Base-by-base conservation (phyloP, 1,140 invertebrate genomes). In the Zaprionus inermis region DNA sequence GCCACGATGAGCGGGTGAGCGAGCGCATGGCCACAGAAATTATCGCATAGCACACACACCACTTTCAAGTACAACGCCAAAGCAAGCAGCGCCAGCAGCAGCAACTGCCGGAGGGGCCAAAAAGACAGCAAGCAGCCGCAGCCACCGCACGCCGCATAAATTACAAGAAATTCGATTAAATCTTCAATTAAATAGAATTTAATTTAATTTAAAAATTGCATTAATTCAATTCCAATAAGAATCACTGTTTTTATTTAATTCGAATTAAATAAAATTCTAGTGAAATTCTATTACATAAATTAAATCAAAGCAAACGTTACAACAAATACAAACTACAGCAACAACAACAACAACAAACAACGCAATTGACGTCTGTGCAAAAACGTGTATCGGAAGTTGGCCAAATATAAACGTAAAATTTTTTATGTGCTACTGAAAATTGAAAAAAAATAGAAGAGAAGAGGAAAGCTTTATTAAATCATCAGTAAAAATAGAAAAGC, bases 31-130 rank as follows among this genome's bases (percentile, higher is more conserved):
- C 72, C 78, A 76, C 72, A 72, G 71, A 75, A 81, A 72, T 66
- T 55, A 78, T 83, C 76, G 57, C 68, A 68, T 59, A 49, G 73
- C 66, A 46, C 52, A 65, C 76, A 70, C 72, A 78, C 38, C 79
- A 84, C 69, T 84, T 88, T 83, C 84, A 88, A 86, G 82, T 86
- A 86, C 79, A 86, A 89, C 80, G 76, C 79, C 76, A 78, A 75
- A 74, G 78, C 77, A 76, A 76, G 76, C 75, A 81, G 76, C 70
- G 71, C 44, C 44, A 49, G 44, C 44, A 49, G 44, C 44, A 71
- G 68, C 69, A 68, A 67, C 70, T 67, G 71, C 57, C 71, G 76
- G 75, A 83, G 81, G 81, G 81, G 81, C 81, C 67, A 69, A 74
- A 55, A 79, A 69, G 72, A 57, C 68, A 77, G 69, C 68, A 79